Evolutionary conservation across 2,113 vertebrate species (phyloP).

Genomic region (Rana temporaria): DNA sequence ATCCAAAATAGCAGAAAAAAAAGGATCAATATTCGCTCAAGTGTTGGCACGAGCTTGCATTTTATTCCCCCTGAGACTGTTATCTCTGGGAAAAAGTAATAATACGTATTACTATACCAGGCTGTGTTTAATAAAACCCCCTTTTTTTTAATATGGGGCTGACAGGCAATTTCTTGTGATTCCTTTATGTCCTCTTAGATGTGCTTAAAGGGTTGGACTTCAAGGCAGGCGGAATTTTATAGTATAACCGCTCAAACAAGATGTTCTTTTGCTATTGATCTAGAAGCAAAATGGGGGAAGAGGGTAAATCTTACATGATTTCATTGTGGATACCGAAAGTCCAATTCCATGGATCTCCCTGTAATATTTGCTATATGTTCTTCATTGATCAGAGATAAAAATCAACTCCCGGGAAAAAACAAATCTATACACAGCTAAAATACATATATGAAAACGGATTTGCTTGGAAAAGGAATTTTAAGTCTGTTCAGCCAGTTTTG

Average conservation of each 20-base stretch:
- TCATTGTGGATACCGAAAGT: not conserved
- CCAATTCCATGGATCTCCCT: too few relatives aligned
- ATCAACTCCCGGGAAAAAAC: too few relatives aligned
- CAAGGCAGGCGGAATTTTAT: not conserved
- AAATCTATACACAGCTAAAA: too few relatives aligned
- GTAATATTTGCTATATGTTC: too few relatives aligned
- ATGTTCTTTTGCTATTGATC: constrained; percentile 26
- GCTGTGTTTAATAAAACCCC: constrained; percentile 63
- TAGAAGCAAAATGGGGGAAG: not conserved
- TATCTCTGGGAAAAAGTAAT: constrained; percentile 64
- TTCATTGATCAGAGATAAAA: too few relatives aligned
- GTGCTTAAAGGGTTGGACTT: constrained; percentile 56
- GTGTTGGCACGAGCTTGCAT: constrained; percentile 31
- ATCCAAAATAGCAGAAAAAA: not conserved
- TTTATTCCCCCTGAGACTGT: constrained; percentile 50
- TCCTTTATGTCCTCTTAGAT: constrained; percentile 64
- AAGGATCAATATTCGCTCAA: not conserved
- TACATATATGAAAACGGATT: too few relatives aligned
- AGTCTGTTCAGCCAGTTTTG: too few relatives aligned
- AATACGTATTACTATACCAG: constrained; percentile 66
- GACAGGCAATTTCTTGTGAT: constrained; percentile 64
- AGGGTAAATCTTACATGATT: not conserved
- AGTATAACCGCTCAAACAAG: constrained; percentile 2
- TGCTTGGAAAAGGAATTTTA: too few relatives aligned
- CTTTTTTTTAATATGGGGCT: constrained; percentile 62